Conservation (phyloP, 2,888 invertebrate species). For the Congeria kusceri region DNA sequence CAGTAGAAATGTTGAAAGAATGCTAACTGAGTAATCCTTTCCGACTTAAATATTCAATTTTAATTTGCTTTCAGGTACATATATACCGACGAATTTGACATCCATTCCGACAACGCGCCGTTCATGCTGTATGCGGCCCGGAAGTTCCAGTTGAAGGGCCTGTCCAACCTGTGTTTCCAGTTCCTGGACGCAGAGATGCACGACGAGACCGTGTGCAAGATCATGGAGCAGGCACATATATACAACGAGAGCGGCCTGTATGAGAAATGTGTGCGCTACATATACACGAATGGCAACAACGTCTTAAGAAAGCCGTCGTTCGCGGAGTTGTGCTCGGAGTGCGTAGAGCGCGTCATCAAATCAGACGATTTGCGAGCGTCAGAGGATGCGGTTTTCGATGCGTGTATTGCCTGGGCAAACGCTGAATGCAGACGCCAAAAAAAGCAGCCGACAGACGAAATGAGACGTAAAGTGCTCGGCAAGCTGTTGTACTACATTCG, state of each 20-base stretch:
- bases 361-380: constrained; percentile 90
- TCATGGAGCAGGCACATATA: constrained; percentile 67
- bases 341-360: constrained; percentile 88
- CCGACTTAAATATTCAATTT: too few relatives aligned
- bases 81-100: constrained; percentile 66
- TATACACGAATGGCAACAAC: constrained; percentile 40
- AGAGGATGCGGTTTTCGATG: constrained; percentile 73
- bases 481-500: constrained; percentile 73
- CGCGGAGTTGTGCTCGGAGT: constrained; percentile 89
- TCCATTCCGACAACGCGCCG: constrained; percentile 64
- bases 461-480: constrained; percentile 70
- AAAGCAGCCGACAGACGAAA: constrained; percentile 64
- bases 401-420: constrained; percentile 75
- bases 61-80: constrained; percentile 59
- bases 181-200: constrained; percentile 65
- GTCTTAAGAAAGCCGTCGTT: constrained; percentile 86
- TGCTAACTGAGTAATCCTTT: too few relatives aligned
- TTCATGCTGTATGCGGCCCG: constrained; percentile 63
- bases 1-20: too few relatives aligned
- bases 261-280: constrained; percentile 60
- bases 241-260: constrained; percentile 63
- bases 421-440: constrained; percentile 72
- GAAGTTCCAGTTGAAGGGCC: constrained; percentile 65
- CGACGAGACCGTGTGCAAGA: constrained; percentile 61
- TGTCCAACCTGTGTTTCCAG: constrained; percentile 56